phyloP scores from a whole-genome alignment of 64 coral and sea anemone species.

The Trachythela sp. region DNA sequence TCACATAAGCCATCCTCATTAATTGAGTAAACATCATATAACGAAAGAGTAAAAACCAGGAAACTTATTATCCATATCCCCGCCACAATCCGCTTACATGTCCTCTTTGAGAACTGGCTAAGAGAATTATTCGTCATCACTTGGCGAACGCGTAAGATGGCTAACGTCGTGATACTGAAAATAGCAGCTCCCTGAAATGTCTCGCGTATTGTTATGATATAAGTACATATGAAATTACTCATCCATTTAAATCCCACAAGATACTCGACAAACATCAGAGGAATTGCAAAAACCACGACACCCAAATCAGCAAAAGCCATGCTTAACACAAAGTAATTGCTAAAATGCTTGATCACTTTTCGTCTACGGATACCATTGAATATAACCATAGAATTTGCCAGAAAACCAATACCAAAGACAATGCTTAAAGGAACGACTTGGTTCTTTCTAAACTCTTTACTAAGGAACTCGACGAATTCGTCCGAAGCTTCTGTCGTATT shows the following conservation, averaged over 20 bases:
- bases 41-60: neutral
- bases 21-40: neutral
- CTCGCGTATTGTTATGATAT: neutral
- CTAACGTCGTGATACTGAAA: neutral
- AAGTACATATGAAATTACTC: neutral
- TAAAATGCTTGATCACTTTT: neutral
- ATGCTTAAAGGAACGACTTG: neutral
- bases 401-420: neutral
- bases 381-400: neutral
- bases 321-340: neutral
- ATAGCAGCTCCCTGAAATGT: neutral
- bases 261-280: neutral
- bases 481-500: neutral
- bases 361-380: neutral
- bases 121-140: neutral
- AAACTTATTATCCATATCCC: neutral
- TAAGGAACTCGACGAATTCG: neutral
- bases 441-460: neutral
- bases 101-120: neutral
- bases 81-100: neutral
- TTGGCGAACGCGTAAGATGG: neutral
- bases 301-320: neutral
- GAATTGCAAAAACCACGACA: neutral
- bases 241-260: neutral
- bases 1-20: neutral